These are phyloP conservation scores for Myripristis murdjan DNA, from an alignment of 2,797 vertebrate species.

Conservation along the genomic window DNA sequence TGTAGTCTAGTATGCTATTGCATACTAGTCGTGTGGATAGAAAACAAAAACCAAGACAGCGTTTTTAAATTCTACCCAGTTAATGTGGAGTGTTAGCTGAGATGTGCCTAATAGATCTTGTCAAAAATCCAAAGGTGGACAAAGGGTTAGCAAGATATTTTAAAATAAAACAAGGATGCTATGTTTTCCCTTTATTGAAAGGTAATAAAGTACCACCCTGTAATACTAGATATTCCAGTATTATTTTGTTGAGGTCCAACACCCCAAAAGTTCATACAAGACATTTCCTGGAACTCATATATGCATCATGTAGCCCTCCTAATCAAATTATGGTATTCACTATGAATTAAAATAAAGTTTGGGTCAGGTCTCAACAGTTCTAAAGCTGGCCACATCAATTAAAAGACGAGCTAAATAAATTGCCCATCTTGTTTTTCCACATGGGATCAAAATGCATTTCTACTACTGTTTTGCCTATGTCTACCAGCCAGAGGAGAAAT, in stretches of 20 bases:
- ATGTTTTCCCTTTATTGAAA: too few relatives aligned
- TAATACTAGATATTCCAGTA: not conserved
- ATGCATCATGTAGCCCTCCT: too few relatives aligned
- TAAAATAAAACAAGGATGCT: too few relatives aligned
- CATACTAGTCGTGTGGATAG: too few relatives aligned
- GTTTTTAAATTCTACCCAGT: too few relatives aligned
- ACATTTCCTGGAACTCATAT: not conserved
- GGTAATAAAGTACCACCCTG: not conserved
- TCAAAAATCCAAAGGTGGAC: too few relatives aligned
- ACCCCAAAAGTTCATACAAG: not conserved
- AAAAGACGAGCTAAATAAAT: conserved; percentile 33
- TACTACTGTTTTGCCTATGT: conserved; percentile 55
- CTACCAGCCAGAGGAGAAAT: conserved; percentile 57
- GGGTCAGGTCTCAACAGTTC: conserved; percentile 26
- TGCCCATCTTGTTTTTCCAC: conserved; percentile 38
- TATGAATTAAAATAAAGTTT: conserved; percentile 17
- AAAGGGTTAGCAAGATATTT: too few relatives aligned
- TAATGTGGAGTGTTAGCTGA: too few relatives aligned
- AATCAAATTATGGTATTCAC: too few relatives aligned
- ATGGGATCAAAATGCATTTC: conserved; percentile 53
- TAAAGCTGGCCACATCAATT: conserved; percentile 18
- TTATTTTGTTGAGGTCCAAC: not conserved
- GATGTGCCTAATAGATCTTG: not conserved
- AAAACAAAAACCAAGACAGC: too few relatives aligned
- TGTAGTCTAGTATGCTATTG: too few relatives aligned